A percentile compares a stretch with the other conserved stretches of the same genome.
phyloP scores from a whole-genome alignment of 2,888 invertebrate species.

The Cylloceria caligata region DNA sequence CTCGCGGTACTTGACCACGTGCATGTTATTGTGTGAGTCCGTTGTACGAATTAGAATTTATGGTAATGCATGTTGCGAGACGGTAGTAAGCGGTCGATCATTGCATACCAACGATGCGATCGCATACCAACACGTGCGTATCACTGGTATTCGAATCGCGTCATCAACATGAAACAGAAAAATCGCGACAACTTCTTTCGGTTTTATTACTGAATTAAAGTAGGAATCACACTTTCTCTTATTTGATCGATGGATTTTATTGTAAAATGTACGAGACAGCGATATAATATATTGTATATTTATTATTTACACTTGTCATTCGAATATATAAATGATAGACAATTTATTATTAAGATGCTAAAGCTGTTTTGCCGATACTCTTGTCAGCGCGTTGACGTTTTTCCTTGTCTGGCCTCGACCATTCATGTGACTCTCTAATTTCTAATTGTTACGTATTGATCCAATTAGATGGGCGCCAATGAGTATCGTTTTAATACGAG shows the following conservation, averaged over 20 bases:
- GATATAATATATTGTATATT: neutral
- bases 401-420: slow-evolving; percentile 73
- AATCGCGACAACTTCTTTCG: slow-evolving; percentile 14
- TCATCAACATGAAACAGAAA: slow-evolving; percentile 9
- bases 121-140: neutral
- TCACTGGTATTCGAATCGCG: neutral
- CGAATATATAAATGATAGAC: neutral
- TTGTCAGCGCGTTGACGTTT: slow-evolving; percentile 63
- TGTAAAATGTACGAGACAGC: neutral
- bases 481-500: slow-evolving; percentile 5
- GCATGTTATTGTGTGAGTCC: neutral
- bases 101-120: slow-evolving; percentile 21
- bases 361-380: neutral
- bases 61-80: slow-evolving; percentile 39
- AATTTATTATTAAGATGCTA: slow-evolving; percentile 4
- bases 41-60: slow-evolving; percentile 43
- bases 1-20: slow-evolving; percentile 22
- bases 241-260: neutral
- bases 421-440: slow-evolving; percentile 74
- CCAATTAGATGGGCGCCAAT: slow-evolving; percentile 77
- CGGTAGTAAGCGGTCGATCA: slow-evolving; percentile 28
- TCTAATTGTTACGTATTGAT: slow-evolving; percentile 77
- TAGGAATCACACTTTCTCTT: neutral
- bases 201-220: neutral
- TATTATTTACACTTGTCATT: neutral